A percentile compares a stretch with the other conserved stretches of the same genome.
Conservation (phyloP, 2,113 vertebrate genomes). For the Crotalus tigris region DNA sequence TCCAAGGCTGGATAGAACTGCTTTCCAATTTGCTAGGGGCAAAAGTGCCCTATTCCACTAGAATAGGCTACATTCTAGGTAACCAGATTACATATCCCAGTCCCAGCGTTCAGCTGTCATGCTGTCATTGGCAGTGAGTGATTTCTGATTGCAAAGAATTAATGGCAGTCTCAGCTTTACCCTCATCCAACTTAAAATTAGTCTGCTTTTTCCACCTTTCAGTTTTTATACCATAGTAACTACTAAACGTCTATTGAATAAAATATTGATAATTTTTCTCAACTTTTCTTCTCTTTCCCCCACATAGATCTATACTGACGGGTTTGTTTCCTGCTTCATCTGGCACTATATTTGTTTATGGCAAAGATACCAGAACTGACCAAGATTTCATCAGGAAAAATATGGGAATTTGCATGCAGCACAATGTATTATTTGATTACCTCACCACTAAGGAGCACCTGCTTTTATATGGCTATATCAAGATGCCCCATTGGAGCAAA, state of each 20-base stretch:
- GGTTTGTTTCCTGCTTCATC: conserved; percentile 84
- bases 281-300: background rate
- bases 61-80: background rate
- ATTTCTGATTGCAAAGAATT: background rate
- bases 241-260: background rate
- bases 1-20: too few relatives aligned
- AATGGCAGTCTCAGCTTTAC: background rate
- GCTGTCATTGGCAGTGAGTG: background rate
- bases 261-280: background rate
- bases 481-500: conserved; percentile 85
- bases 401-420: conserved; percentile 96
- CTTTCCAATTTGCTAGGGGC: too few relatives aligned
- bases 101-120: background rate
- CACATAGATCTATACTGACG: conserved; percentile 87
- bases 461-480: conserved; percentile 89
- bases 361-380: conserved; percentile 82
- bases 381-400: conserved; percentile 78
- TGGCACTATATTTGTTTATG: conserved; percentile 87
- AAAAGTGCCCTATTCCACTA: too few relatives aligned
- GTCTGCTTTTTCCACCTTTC: background rate
- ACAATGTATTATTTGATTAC: conserved; percentile 90
- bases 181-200: background rate
- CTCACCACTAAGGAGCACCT: conserved; percentile 93
- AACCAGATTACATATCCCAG: background rate
- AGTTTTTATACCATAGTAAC: background rate